These are phyloP conservation scores for Rhipidura dahli DNA, from an alignment of 2,113 vertebrate species.

Conservation along the genomic window DNA sequence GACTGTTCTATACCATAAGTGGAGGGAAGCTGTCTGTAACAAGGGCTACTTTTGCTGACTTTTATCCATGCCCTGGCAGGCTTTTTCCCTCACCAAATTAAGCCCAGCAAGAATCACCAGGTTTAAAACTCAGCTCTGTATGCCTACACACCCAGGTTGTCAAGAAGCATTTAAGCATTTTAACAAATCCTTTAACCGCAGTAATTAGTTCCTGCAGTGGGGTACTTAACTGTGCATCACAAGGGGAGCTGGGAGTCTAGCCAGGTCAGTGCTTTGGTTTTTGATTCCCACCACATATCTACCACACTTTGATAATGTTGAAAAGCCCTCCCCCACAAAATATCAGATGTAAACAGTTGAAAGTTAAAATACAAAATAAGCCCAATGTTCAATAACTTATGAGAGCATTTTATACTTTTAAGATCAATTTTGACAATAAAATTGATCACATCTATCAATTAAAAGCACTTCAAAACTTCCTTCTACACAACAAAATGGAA, in stretches of 20 bases:
- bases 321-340: not conserved
- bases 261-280: not conserved
- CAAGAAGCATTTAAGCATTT: constrained; percentile 11
- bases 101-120: not conserved
- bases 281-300: not conserved
- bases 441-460: not conserved
- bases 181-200: not conserved
- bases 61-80: not conserved
- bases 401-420: not conserved
- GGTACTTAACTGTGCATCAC: not conserved
- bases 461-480: not conserved
- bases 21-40: not conserved
- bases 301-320: not conserved
- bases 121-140: not conserved
- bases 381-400: not conserved
- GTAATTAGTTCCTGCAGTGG: not conserved
- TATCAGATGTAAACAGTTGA: not conserved
- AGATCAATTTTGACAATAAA: not conserved
- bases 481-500: not conserved
- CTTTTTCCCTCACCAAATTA: not conserved
- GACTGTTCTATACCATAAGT: not conserved
- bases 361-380: not conserved
- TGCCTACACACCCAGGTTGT: not conserved
- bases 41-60: not conserved
- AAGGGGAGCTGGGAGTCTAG: not conserved